Percentiles rank a stretch among this genome's conserved stretches.
phyloP scores from a whole-genome alignment of 1,140 invertebrate genomes.

The Saccostrea echinata region DNA sequence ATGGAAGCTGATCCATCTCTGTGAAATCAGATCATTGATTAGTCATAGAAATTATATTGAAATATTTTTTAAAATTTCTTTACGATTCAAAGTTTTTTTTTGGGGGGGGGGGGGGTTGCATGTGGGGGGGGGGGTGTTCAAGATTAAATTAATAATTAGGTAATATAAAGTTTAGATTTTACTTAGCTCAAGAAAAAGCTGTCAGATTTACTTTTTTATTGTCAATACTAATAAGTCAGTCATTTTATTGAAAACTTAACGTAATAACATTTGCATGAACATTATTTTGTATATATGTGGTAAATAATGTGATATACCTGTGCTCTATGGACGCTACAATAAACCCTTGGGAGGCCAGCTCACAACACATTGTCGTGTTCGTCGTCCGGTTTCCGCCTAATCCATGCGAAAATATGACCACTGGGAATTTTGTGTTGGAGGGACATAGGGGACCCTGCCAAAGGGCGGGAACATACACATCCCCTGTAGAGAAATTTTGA shows the following conservation, averaged over 20 bases:
- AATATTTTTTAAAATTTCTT: too few species aligned
- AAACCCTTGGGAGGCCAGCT: slow-evolving; percentile 86
- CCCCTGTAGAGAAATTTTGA: slow-evolving; percentile 69
- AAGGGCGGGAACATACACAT: slow-evolving; percentile 82
- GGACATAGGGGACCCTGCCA: slow-evolving; percentile 80
- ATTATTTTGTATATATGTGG: neutral
- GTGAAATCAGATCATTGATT: slow-evolving; percentile 11
- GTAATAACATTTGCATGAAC: too few species aligned
- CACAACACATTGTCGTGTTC: slow-evolving; percentile 83
- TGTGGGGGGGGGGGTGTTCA: too few species aligned
- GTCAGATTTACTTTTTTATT: too few species aligned
- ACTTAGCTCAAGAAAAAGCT: too few species aligned
- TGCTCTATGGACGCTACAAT: slow-evolving; percentile 85
- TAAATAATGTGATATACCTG: slow-evolving; percentile 78
- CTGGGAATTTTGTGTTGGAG: slow-evolving; percentile 80
- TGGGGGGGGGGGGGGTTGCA: too few species aligned
- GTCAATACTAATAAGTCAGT: too few species aligned
- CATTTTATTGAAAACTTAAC: too few species aligned
- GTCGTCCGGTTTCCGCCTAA: slow-evolving; percentile 84
- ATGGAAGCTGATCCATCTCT: slow-evolving; percentile 83
- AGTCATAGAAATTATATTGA: too few species aligned
- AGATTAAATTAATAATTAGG: too few species aligned
- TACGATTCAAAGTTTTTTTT: too few species aligned
- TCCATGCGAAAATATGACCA: slow-evolving; percentile 86
- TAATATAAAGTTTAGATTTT: too few species aligned